phyloP scores from a whole-genome alignment of 2,113 vertebrate species.

The Saccopteryx bilineata region DNA sequence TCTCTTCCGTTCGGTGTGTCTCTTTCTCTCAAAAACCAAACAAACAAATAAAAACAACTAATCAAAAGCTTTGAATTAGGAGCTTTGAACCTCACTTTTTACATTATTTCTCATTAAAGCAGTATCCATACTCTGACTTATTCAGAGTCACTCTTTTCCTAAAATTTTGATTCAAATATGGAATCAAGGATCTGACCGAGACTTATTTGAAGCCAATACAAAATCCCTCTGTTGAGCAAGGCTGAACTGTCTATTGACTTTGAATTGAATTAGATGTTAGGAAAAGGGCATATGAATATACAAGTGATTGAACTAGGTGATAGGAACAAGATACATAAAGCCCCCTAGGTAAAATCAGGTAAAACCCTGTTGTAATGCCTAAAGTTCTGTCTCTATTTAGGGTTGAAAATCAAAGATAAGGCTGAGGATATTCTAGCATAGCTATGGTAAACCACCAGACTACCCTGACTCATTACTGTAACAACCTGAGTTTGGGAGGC shows the following conservation, averaged over 20 bases:
- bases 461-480: not conserved
- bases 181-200: not conserved
- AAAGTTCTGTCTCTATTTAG: not conserved
- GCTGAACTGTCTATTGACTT: not conserved
- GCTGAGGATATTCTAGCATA: not conserved
- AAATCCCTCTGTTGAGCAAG: not conserved
- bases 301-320: not conserved
- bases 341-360: not conserved
- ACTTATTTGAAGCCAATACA: not conserved
- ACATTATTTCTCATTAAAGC: not conserved
- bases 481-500: slow-evolving; percentile 24
- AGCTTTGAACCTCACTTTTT: slow-evolving; percentile 27
- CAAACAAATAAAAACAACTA: not conserved
- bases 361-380: slow-evolving; percentile 6
- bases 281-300: not conserved
- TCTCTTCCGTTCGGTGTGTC: too few relatives aligned
- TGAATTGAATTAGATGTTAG: not conserved
- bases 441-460: not conserved
- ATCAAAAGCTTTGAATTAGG: slow-evolving; percentile 24
- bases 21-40: too few relatives aligned
- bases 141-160: not conserved
- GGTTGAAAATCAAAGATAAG: not conserved
- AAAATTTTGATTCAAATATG: slow-evolving; percentile 15
- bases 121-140: not conserved
- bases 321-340: not conserved